Conservation (phyloP, 2,113 vertebrate genomes). For the Notothenia rossii region DNA sequence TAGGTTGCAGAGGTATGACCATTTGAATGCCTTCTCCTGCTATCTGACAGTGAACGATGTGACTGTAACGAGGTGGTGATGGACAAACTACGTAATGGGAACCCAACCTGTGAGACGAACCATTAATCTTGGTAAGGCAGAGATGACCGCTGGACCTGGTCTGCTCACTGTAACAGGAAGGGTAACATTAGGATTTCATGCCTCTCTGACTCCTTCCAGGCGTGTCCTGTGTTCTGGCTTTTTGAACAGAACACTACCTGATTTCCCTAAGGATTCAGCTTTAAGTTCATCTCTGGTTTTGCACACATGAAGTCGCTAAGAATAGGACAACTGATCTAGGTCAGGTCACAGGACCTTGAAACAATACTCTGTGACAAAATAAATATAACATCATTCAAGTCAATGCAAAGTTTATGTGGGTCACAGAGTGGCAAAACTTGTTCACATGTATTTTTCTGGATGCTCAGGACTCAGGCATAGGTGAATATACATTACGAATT, state of each 20-base stretch:
- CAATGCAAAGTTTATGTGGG: conserved; percentile 42
- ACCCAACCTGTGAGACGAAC: conserved; percentile 76
- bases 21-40: conserved; percentile 46
- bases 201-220: conserved; percentile 66
- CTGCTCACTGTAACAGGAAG: conserved; percentile 78
- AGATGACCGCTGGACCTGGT: conserved; percentile 70
- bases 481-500: too few relatives aligned
- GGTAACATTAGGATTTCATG: conserved; percentile 68
- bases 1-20: conserved; percentile 45
- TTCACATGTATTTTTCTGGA: conserved; percentile 4
- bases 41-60: conserved; percentile 78
- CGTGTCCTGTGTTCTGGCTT: conserved; percentile 64
- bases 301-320: conserved; percentile 43
- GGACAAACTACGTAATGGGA: conserved; percentile 80
- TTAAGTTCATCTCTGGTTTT: conserved; percentile 55
- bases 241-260: conserved; percentile 57
- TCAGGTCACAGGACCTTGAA: conserved; percentile 66
- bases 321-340: conserved; percentile 62
- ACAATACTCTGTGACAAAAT: conserved; percentile 39
- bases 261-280: conserved; percentile 56
- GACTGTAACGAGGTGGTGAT: conserved; percentile 79
- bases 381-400: conserved; percentile 24
- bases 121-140: conserved; percentile 77
- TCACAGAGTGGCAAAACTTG: conserved; percentile 25
- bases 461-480: too few relatives aligned